Evolutionary conservation across 35 echinoderm and acorn worm species (phyloP).

Genomic region (Apostichopus parvimensis): DNA sequence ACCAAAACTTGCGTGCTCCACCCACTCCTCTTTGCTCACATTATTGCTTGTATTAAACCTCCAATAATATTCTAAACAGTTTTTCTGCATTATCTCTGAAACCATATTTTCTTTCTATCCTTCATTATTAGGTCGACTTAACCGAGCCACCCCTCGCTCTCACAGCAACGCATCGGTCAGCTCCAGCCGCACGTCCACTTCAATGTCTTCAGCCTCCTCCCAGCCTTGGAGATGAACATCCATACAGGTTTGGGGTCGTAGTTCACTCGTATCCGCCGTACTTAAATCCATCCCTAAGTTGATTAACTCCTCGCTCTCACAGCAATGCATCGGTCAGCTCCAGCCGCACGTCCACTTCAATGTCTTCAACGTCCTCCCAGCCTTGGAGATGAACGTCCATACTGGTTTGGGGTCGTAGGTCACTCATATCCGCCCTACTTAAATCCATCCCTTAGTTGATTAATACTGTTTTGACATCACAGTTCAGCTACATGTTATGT

Average conservation of each 20-base stretch:
- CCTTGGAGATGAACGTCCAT: conserved; percentile 22
- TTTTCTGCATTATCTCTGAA: not conserved
- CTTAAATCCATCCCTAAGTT: too few species aligned
- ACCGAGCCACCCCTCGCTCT: conserved; percentile 17
- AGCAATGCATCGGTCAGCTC: conserved; percentile 17
- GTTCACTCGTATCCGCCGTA: not conserved
- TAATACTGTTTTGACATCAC: too few species aligned
- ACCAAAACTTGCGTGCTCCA: too few species aligned
- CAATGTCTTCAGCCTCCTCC: not conserved
- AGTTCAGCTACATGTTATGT: too few species aligned
- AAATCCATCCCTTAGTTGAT: too few species aligned
- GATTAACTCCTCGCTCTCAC: not conserved
- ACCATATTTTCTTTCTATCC: too few species aligned
- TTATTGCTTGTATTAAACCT: not conserved
- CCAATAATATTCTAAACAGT: not conserved
- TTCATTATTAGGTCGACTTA: conserved; percentile 15
- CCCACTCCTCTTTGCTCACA: too few species aligned
- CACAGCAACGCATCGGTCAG: conserved; percentile 6
- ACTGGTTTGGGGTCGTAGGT: not conserved
- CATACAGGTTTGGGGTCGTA: not conserved
- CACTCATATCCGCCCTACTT: not conserved
- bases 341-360: conserved; percentile 30
- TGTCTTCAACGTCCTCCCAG: not conserved
- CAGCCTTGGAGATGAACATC: conserved; percentile 41
- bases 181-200: conserved; percentile 30